Evolutionary conservation across 2,888 invertebrate genomes (phyloP), one percentile per base, ranked within the genome.

Genomic region (Andrena praecox): DNA sequence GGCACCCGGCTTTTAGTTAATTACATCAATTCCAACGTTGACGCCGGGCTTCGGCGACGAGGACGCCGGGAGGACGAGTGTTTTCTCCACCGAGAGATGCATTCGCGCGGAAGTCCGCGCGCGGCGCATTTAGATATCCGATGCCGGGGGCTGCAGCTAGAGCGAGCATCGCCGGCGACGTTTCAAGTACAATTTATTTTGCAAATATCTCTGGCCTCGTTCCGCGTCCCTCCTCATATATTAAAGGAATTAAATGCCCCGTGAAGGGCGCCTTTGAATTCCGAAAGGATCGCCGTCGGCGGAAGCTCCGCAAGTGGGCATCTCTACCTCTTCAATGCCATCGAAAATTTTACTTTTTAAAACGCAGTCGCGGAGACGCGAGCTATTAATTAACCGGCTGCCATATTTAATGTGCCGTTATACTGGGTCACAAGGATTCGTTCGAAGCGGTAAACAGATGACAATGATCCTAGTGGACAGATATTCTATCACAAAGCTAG

Each of bases 1-100:
- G 35, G 35, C 35, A n/a, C 12, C 60, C 75, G 42, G 78, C 80
- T 89, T 88, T 86, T 88, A 86, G 82, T 89, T 89, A 89, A 89
- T 89, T 89, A 89, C 87, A 88, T 88, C 86, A 86, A 87, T 86
- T 82, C 82, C 78, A 63, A 63, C 78, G 29, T n/a, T 31, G 59
- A n/a, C 70, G n/a, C 12, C 60, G 48, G n/a, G 27, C 20, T 27
- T 56, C 10, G 56, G 12, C 16, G 42, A 16, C 16, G 56, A 12
- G 56, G 29, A 74, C 74, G 67, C 42, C 42, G 42, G 42, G 12
- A 31, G 48, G 80, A 87, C 74, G 84, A 88, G 83, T 84, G 83
- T 85, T 85, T 83, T 69, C n/a, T 75, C 73, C 76, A 72, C 20
- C 83, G 67, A 73, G 82, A 62, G 78, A 74, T 59, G 73, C 82